Evolutionary conservation across 2,888 invertebrate species (phyloP), one percentile per base, ranked within the genome.

Genomic region (Platycnemis pennipes): DNA sequence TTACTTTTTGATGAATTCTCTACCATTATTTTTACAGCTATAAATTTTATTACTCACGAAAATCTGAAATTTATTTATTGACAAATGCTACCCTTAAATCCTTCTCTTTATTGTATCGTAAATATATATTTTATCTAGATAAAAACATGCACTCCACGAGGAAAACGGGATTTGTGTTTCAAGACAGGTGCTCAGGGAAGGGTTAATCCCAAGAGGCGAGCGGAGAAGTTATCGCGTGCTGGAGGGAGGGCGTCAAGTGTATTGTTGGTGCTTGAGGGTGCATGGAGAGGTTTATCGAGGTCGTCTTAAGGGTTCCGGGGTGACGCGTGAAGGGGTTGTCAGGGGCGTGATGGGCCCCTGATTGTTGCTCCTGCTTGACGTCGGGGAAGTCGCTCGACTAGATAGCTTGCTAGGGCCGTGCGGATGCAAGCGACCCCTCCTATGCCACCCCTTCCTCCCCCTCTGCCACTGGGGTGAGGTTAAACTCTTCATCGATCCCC

Each of bases 221-320:
- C 63, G 49, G 16, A 49, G 16, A 16, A 49, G 8, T 22, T n/a
- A 63, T 63, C 63, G 22, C 63, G 26, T 26, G 63, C 63, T 26
- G 8, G n/a, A 1, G n/a, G 63, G 22, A 56, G 11, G 22, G 56
- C 3, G 63, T 3, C n/a, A n/a, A n/a, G n/a, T 8, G 22, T n/a
- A 63, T 63, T 63, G 63, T n/a, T 22, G 63, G n/a, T 22, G 63
- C 63, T 22, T 26, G 22, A 63, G 63, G 8, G 19, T n/a, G 63
- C 63, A 63, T 63, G 63, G 63, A 63, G 63, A 16, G 63, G 63
- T 63, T 63, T 63, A 63, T 63, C 63, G 63, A n/a, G n/a, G 63
- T 16, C n/a, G 63, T 63, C 26, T 22, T 63, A 63, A 63, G 63
- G 63, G 63, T 26, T 63, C 63, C 63, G 63, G 63, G 26, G 22